Evolutionary conservation across 2,888 invertebrate species (phyloP), one percentile per base, ranked within the genome.

Genomic region (Aporophyla nigra): DNA sequence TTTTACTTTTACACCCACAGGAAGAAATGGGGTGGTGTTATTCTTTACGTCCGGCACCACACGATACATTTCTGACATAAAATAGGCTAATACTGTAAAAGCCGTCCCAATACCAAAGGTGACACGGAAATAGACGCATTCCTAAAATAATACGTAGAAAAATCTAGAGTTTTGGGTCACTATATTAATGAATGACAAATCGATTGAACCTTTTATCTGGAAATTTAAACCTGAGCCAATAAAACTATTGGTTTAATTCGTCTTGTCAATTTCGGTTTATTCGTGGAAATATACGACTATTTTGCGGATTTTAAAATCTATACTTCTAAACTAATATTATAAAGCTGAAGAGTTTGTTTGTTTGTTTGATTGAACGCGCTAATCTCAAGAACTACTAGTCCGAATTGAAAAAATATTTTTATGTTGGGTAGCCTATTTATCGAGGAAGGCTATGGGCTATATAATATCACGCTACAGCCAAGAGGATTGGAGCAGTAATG

Each of bases 51-150:
- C n/a, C n/a, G n/a, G n/a, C n/a, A n/a, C n/a, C n/a, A n/a, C n/a
- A n/a, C n/a, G n/a, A n/a, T n/a, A n/a, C n/a, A n/a, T 67, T 66
- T 54, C 9, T 24, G 16, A 5, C 12, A 16, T 49, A 16, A 67
- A 66, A 40, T 40, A 49, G 6, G 10, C 16, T 40, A 43, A 54
- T n/a, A 40, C 16, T 33, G n/a, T 51, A 43, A 43, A 51, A 43
- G 0, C 27, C 19, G 43, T 19, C 19, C 5, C 53, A 79, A 65
- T 59, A 46, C 7, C 56, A 53, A 78, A 63, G 21, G 53, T 24
- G 24, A 65, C 2, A 7, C 3, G 1, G 59, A 65, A 27, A 40
- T 58, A 16, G 7, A 14, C 9, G 40, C 40, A 5, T 59, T n/a
- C 1, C 51, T 53, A 70, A 78, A 70, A 53, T 0, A 70, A 40